phyloP scores from a whole-genome alignment of 2,797 vertebrate genomes.

The Hydrolagus colliei region DNA sequence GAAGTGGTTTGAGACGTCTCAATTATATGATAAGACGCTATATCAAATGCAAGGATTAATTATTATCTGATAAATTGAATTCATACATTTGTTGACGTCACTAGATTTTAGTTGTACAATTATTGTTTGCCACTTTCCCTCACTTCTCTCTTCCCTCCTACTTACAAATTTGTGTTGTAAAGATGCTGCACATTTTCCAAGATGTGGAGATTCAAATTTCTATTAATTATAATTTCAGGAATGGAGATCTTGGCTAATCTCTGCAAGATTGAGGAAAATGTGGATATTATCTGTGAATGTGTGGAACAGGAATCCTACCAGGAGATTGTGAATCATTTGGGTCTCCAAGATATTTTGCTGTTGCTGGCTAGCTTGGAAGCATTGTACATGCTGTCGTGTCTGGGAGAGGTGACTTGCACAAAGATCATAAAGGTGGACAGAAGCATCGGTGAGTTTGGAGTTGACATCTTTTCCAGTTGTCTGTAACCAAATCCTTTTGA shows the following conservation, averaged over 20 bases:
- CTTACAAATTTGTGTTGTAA: background rate
- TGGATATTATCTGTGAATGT: conserved; percentile 33
- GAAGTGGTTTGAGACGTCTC: no score
- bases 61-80: no score
- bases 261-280: conserved; percentile 33
- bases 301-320: conserved; percentile 33
- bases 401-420: conserved; percentile 32
- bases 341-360: conserved; percentile 31
- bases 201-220: background rate
- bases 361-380: conserved; percentile 31
- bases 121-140: background rate
- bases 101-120: background rate
- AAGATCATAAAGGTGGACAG: conserved; percentile 25
- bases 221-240: conserved; percentile 20
- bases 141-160: background rate
- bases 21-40: no score
- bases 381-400: conserved; percentile 28
- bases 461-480: no score
- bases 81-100: no score
- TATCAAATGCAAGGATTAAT: no score
- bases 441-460: conserved; percentile 27
- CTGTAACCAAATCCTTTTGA: no score
- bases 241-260: conserved; percentile 33
- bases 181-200: background rate
- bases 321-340: conserved; percentile 32